Percentiles rank a stretch among this genome's conserved stretches.
Evolutionary conservation across 2,797 vertebrate genomes (phyloP).

Genomic region (Xiphorhynchus erythropygius): DNA sequence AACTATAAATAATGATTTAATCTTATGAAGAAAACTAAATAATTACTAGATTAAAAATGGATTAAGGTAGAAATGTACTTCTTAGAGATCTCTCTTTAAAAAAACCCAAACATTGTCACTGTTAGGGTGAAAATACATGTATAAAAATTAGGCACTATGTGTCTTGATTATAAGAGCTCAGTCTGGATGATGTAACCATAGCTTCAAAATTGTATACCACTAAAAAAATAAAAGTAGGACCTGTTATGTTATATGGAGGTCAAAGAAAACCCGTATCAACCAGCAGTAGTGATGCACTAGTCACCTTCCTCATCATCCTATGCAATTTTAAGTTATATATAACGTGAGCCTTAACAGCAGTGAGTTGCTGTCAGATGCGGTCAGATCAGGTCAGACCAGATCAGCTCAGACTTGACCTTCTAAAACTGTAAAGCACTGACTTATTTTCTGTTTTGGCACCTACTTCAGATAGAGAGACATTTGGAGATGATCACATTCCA

Average conservation of each 20-base stretch:
- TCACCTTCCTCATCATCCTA: not conserved
- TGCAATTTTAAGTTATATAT: not conserved
- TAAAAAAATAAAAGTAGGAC: not conserved
- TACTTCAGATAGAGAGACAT: not conserved
- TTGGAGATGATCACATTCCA: not conserved
- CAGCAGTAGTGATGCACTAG: not conserved
- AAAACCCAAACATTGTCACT: not conserved
- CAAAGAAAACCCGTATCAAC: not conserved
- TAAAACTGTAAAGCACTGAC: not conserved
- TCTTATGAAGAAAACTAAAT: not conserved
- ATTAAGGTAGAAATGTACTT: not conserved
- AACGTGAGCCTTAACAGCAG: not conserved
- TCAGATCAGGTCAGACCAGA: not conserved
- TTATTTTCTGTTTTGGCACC: not conserved
- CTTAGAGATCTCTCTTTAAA: not conserved
- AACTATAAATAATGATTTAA: not conserved
- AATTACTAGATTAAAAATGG: not conserved
- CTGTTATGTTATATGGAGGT: not conserved
- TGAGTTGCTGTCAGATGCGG: not conserved
- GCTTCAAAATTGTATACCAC: not conserved
- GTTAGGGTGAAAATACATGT: not conserved
- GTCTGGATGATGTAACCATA: not conserved
- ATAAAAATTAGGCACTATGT: not conserved
- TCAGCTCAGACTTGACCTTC: not conserved
- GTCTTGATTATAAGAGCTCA: not conserved